phyloP scores from a whole-genome alignment of 2,888 invertebrate species.

The Quadroppia sp. region DNA sequence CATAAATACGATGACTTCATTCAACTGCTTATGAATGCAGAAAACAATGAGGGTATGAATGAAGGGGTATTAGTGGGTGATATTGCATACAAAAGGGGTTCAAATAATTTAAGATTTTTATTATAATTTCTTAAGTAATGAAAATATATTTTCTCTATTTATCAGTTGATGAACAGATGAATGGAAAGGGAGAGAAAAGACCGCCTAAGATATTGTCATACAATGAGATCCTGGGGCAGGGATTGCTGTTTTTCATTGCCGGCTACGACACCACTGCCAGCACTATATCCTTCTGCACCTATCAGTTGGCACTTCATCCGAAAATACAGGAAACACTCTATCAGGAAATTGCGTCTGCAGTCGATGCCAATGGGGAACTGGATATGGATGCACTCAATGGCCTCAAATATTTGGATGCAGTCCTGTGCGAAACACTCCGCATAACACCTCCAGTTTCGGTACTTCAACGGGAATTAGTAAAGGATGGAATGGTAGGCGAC shows the following conservation, averaged over 20 bases:
- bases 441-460: conserved; percentile 1
- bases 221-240: not conserved
- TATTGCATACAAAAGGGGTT: no score
- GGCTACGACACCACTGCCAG: conserved; percentile 65
- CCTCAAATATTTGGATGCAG: conserved; percentile 18
- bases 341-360: conserved; percentile 54
- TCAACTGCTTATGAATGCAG: conserved; percentile 34
- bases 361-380: not conserved
- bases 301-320: conserved; percentile 58
- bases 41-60: no score
- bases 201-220: not conserved
- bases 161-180: no score
- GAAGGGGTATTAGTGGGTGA: no score
- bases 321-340: conserved; percentile 57
- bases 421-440: conserved; percentile 36
- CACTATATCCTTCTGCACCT: conserved; percentile 59
- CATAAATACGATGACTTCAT: conserved; percentile 18
- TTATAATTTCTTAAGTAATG: no score
- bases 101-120: no score
- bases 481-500: not conserved
- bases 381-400: not conserved
- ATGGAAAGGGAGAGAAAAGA: no score
- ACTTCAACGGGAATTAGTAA: not conserved
- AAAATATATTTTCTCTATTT: no score
- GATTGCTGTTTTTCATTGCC: conserved; percentile 61